A percentile compares a stretch with the other conserved stretches of the same genome.
These are phyloP conservation scores for Pristionchus fissidentatus DNA, from an alignment of 2,888 invertebrate species.

Conservation along the genomic window DNA sequence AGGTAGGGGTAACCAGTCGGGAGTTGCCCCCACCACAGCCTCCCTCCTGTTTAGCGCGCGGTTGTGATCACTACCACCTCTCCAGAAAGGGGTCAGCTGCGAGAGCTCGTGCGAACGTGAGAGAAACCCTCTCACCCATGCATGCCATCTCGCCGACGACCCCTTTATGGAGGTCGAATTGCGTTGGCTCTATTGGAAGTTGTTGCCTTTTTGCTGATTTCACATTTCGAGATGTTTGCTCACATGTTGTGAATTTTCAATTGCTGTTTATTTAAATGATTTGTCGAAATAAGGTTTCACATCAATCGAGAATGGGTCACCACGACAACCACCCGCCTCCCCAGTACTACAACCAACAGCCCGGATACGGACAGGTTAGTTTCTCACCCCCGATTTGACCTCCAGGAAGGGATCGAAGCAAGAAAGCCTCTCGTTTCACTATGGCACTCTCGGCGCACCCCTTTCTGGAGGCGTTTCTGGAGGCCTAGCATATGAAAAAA, in stretches of 20 bases:
- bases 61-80: neutral
- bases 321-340: slow-evolving; percentile 12
- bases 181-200: neutral
- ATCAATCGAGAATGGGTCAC: neutral
- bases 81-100: neutral
- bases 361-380: slow-evolving; percentile 9
- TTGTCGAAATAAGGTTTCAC: neutral
- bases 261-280: no score
- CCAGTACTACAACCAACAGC: slow-evolving; percentile 7
- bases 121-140: neutral
- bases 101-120: neutral
- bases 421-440: no score
- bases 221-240: no score
- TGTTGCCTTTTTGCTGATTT: neutral
- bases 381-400: no score
- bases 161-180: no score
- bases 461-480: no score
- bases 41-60: neutral
- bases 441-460: no score
- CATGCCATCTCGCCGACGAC: no score
- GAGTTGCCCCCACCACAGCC: neutral
- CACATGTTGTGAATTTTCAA: no score
- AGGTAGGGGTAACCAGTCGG: neutral
- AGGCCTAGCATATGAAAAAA: no score
- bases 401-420: no score